Percentiles rank a stretch among this genome's conserved stretches.
These are phyloP conservation scores for Paradisaea rubra DNA, from an alignment of 2,113 vertebrate species.

Conservation along the genomic window DNA sequence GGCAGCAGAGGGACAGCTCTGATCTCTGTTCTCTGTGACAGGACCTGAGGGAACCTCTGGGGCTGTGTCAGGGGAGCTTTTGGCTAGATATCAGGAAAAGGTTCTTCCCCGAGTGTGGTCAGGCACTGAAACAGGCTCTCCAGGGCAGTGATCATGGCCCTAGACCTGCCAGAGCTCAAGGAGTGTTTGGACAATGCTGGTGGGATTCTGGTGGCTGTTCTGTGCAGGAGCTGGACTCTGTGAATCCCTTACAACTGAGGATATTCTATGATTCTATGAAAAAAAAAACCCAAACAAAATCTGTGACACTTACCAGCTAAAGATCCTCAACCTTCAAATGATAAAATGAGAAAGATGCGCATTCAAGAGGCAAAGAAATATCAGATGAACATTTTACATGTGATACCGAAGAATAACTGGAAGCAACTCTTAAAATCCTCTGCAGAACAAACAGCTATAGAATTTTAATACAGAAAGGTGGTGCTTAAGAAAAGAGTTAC, in stretches of 20 bases:
- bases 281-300: not conserved
- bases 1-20: not conserved
- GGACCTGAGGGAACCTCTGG: not conserved
- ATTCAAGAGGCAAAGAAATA: not conserved
- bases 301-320: not conserved
- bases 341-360: not conserved
- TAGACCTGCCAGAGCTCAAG: not conserved
- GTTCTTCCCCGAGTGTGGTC: not conserved
- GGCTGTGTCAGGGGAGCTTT: not conserved
- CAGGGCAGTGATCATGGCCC: not conserved
- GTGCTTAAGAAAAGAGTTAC: not conserved
- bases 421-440: not conserved
- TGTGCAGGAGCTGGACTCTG: not conserved
- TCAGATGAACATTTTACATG: not conserved
- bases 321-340: not conserved
- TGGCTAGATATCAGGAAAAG: not conserved
- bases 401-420: not conserved
- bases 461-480: not conserved
- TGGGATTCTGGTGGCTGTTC: not conserved
- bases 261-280: not conserved
- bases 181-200: rapidly evolving
- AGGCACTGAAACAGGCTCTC: not conserved
- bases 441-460: not conserved
- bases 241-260: not conserved
- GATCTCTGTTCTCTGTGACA: not conserved